Base-by-base conservation (phyloP, 37 sponge, comb jelly and placozoan genomes). In the Beroe ovata region DNA sequence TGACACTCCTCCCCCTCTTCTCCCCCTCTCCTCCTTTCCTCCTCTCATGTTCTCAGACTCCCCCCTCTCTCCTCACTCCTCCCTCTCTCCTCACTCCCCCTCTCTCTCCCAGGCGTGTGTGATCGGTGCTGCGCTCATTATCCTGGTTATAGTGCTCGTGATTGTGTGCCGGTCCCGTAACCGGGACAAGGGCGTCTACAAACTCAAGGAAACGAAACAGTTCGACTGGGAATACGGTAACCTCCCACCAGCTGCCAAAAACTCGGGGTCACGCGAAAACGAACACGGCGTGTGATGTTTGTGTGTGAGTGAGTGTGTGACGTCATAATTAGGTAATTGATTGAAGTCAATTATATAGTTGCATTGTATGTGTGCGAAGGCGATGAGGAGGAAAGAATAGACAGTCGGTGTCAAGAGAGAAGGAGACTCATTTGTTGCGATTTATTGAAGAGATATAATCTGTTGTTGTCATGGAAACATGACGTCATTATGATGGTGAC, bases 271-370 rank as follows among this genome's bases (percentile, higher is more conserved):
- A 23, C 2, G 54, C 23, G 84, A 77, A 42, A 77, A 35, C 28
- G 84, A 77, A 25, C 84, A 77, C n/a, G 84, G 84, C 1, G 84
- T 77, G 84, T 77, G 84, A 77, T n/a, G n/a, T n/a, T n/a, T n/a
- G n/a, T n/a, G n/a, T n/a, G n/a, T 58, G 59, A 58, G 16, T 58
- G 59, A 61, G 8, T 61, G 21, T 16, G 3, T 61, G 63, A 61
- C 21, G 4, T 16, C 23, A 22, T 3, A 58, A 58, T 58, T 11
- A 58, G 59, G 16, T 58, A 16, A 58, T 58, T 16, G 59, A 16
- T 58, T 58, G 59, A 58, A 19, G 59, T 58, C 16, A 19, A 58
- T 19, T 11, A 58, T n/a, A n/a, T n/a, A n/a, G n/a, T n/a, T n/a
- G n/a, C n/a, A n/a, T n/a, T n/a, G n/a, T n/a, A n/a, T n/a, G n/a